phyloP scores from a whole-genome alignment of 35 echinoderm and acorn worm genomes.

The Heliocidaris erythrogramma region DNA sequence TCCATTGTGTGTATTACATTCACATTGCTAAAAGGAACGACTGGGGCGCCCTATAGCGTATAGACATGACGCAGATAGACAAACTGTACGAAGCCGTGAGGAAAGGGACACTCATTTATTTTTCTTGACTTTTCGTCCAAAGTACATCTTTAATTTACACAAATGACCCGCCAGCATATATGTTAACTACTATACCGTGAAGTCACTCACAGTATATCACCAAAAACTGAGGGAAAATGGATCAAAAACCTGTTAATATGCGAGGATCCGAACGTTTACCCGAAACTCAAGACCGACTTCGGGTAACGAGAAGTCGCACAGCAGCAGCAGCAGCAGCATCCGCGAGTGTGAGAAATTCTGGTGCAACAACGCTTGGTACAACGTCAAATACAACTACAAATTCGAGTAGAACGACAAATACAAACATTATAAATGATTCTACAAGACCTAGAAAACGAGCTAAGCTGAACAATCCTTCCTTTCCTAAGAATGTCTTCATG shows the following conservation, averaged over 20 bases:
- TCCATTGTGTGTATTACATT: neutral
- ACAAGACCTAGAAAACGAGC: conserved; percentile 1
- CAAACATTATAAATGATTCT: neutral
- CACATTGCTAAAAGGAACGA: neutral
- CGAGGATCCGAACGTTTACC: neutral
- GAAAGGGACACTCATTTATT: neutral
- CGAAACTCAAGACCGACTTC: conserved; percentile 1
- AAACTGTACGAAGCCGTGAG: neutral
- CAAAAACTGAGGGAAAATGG: neutral
- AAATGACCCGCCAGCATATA: conserved; percentile 12
- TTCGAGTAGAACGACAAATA: neutral
- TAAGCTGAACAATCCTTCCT: neutral
- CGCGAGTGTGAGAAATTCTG: neutral
- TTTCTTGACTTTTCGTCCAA: neutral
- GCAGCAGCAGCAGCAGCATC: conserved; percentile 24
- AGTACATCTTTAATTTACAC: neutral
- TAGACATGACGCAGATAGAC: conserved; percentile 7
- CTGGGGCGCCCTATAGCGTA: neutral
- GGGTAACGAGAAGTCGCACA: neutral
- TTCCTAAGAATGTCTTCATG: conserved; percentile 35
- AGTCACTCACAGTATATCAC: neutral
- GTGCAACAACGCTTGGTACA: neutral
- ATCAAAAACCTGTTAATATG: neutral
- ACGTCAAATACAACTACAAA: neutral
- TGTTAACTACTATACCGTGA: neutral